These are phyloP conservation scores for Sphaerodactylus townsendi DNA, from an alignment of 2,113 vertebrate genomes.

Conservation along the genomic window DNA sequence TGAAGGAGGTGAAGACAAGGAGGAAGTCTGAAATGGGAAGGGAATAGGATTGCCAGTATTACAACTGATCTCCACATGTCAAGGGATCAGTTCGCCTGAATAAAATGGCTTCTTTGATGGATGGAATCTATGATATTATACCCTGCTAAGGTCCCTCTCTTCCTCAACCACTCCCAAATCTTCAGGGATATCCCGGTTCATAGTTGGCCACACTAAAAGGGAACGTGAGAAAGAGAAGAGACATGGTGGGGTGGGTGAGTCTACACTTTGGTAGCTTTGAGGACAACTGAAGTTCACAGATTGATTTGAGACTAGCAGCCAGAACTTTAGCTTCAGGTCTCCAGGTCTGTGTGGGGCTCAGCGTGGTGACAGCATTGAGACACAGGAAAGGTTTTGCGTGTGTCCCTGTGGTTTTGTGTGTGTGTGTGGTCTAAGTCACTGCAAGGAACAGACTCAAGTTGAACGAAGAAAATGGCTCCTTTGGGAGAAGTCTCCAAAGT, in stretches of 20 bases:
- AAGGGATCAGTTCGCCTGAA: no score
- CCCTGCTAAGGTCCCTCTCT: no score
- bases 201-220: no score
- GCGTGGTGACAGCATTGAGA: not conserved
- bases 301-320: not conserved
- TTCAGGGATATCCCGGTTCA: no score
- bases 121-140: no score
- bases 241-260: not conserved
- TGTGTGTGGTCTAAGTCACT: not conserved
- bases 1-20: not conserved
- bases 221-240: not conserved
- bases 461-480: conserved; percentile 20
- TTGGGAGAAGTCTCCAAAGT: not conserved
- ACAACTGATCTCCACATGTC: no score
- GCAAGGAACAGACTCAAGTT: conserved; percentile 15
- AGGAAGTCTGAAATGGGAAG: not conserved
- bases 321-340: not conserved
- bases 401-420: not conserved
- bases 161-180: no score
- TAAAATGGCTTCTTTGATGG: no score
- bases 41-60: no score
- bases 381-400: not conserved
- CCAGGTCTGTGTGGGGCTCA: not conserved
- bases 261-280: not conserved
- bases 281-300: not conserved